phyloP scores from a whole-genome alignment of 2,888 invertebrate genomes.

The Cosmia trapezina region DNA sequence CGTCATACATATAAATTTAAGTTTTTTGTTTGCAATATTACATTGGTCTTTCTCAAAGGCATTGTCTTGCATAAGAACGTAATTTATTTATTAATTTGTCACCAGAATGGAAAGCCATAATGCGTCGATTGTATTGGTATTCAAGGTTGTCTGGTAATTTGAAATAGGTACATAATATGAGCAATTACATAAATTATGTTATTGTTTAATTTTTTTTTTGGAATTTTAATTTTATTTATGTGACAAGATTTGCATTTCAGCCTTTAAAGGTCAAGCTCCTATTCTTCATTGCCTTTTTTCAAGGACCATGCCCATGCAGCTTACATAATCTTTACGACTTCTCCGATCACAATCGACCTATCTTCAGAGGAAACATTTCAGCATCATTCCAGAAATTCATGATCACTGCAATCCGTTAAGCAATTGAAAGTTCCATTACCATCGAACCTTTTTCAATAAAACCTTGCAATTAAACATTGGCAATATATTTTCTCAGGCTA shows the following conservation, averaged over 20 bases:
- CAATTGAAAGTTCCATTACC: constrained; percentile 41
- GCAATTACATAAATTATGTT: neutral
- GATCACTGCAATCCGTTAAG: constrained; percentile 27
- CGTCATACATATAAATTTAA: constrained; percentile 45
- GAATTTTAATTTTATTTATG: too few relatives aligned
- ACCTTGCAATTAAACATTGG: constrained; percentile 58
- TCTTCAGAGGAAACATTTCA: constrained; percentile 9
- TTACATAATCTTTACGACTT: constrained; percentile 16
- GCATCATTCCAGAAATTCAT: constrained; percentile 14
- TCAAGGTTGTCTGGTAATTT: constrained; percentile 50
- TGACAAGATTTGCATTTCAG: too few relatives aligned
- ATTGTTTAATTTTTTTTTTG: too few relatives aligned
- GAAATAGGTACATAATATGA: constrained; percentile 6
- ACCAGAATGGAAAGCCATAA: constrained; percentile 24
- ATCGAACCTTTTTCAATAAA: constrained; percentile 49
- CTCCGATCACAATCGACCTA: neutral
- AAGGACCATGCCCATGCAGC: neutral
- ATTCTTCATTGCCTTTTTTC: too few relatives aligned
- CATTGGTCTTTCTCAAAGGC: neutral
- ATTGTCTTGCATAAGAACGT: constrained; percentile 27
- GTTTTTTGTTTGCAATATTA: constrained; percentile 17
- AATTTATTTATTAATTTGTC: constrained; percentile 42
- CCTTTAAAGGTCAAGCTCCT: too few relatives aligned
- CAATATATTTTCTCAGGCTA: constrained; percentile 59
- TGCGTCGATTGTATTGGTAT: constrained; percentile 33